Evolutionary conservation across 2,113 vertebrate species (phyloP).

Genomic region (Microtus ochrogaster): DNA sequence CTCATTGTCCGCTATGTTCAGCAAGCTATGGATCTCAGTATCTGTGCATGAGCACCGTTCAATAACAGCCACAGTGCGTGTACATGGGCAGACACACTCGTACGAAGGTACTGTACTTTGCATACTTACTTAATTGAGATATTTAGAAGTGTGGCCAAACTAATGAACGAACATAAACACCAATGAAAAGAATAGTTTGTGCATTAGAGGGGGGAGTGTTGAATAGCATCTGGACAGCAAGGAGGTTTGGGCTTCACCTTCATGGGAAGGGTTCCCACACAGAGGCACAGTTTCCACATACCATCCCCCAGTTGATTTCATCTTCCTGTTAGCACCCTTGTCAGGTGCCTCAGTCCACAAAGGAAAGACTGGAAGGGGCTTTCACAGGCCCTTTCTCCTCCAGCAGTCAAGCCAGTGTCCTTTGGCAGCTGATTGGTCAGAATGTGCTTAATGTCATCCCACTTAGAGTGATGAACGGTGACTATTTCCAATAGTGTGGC

Average conservation of each 20-base stretch:
- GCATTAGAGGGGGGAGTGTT: neutral
- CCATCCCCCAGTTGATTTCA: neutral
- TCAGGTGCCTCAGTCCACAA: neutral
- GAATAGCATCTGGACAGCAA: neutral
- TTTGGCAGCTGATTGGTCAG: neutral
- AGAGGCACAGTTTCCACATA: neutral
- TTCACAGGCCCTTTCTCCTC: no score
- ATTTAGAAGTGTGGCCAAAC: neutral
- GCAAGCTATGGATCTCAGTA: neutral
- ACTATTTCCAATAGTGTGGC: neutral
- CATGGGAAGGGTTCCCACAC: neutral
- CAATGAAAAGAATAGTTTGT: neutral
- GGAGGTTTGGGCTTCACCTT: neutral
- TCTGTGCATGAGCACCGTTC: neutral
- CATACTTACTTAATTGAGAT: neutral
- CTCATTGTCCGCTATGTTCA: no score
- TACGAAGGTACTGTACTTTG: neutral
- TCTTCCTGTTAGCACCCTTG: neutral
- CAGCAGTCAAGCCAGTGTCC: neutral
- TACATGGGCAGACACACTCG: neutral
- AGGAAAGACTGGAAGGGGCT: neutral
- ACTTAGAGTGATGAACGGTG: fast-evolving
- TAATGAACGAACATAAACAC: neutral
- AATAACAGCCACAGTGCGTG: neutral
- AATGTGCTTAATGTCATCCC: neutral